Evolutionary conservation across 2,797 vertebrate species (phyloP), one percentile per base, ranked within the genome.

Genomic region (Syngnathus acus): DNA sequence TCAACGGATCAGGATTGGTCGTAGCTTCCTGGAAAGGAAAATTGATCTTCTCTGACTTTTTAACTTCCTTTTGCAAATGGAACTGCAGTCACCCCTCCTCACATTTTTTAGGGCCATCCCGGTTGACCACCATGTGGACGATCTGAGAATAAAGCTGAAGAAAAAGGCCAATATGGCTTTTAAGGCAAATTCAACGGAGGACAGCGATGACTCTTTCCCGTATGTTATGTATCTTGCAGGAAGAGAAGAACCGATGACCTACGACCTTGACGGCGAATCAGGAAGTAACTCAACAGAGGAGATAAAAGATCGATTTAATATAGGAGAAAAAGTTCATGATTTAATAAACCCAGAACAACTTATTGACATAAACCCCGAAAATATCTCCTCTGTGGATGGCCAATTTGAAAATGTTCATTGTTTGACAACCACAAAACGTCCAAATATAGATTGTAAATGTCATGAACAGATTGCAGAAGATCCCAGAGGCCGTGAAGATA

Each of bases 241-340:
- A 57, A 67, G 42, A n/a, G 68, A 76, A 62, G 70, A 76, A 60
- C 58, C 51, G 1, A 60, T 54, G 16, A 67, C 58, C 10, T 65
- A n/a, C 16, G 43, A 62, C 19, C 63, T 64, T 11, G 16, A 40
- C 45, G 64, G 16, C 63, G 87, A 83, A 65, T 88, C 81, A 65
- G 90, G 82, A 70, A 92, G 87, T 64, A 87, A 91, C 68, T 90
- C 89, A 2, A 87, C 90, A 43, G 79, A 84, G 84, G 88, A 65
- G 79, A 69, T 75, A 57, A 73, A 32, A 74, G 75, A 66, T 66
- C 5, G 38, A 55, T 62, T 66, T 4, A 68, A 70, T 58, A 58
- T 45, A 19, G 59, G 39, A 10, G 58, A 81, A 61, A 65, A 59
- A 38, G 38, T 50, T 57, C 13, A 45, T 55, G 40, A 58, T 55